Evolutionary conservation across 2,888 invertebrate genomes (phyloP), one percentile per base, ranked within the genome.

Genomic region (Drosophila greeni): DNA sequence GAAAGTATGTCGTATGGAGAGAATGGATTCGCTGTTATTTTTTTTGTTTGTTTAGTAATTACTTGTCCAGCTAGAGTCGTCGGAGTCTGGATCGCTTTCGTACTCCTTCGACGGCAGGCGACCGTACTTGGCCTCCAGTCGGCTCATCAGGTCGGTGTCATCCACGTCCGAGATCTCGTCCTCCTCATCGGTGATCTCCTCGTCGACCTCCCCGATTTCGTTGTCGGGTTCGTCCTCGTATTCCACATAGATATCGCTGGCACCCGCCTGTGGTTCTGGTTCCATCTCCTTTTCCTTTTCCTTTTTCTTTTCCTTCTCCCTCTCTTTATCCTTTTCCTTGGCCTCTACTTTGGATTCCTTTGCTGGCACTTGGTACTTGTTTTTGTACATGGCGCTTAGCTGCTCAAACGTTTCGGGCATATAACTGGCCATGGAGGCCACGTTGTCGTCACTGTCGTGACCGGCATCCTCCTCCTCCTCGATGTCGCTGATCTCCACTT

Each of bases 51-150:
- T 79, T 86, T 78, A 86, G 81, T 86, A 86, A 86, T 88, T 89
- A 89, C 89, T 88, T 89, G 89, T 89, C 89, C 89, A 89, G 70
- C 87, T 75, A 55, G 85, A 86, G 73, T 88, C 87, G 70, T 89
- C 84, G 11, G 87, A 85, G 81, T 90, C 86, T 70, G 89, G 87
- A 71, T 88, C 86, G 66, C 87, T 89, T 60, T 92, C 92, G 86
- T 91, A 88, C 81, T 90, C 90, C 85, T 85, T 91, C 70, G 91
- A 91, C 12, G 92, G 92, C 55, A 94, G 87, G 72, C 93, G 92
- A 52, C 94, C 94, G 86, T 94, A 94, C 90, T 93, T 94, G 26
- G 92, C 92, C 85, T 94, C 94, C 59, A 94, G 88, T 71, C 94
- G 91, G 80, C 90, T 92, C 76, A 94, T 90, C 47, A 94, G 88